phyloP scores from a whole-genome alignment of 2,888 invertebrate genomes.

The Dasypogon diadema region DNA sequence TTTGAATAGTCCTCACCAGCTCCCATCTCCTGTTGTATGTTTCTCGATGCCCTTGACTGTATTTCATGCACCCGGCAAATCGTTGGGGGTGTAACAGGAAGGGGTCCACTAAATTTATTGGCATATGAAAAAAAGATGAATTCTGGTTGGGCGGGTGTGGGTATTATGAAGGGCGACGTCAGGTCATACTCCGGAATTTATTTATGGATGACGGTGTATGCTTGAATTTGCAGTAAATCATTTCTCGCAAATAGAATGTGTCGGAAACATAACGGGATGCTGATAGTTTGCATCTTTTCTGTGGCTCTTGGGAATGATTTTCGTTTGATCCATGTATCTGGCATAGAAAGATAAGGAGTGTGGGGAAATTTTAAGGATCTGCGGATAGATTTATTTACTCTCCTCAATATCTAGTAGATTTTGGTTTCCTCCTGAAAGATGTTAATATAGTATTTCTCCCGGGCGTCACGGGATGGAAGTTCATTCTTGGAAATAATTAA shows the following conservation, averaged over 20 bases:
- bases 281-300: conserved; percentile 18
- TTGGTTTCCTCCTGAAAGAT: too few species aligned
- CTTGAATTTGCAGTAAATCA: conserved; percentile 56
- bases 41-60: not conserved
- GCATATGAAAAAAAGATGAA: conserved; percentile 31
- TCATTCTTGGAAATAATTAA: too few species aligned
- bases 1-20: not conserved
- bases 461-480: too few species aligned
- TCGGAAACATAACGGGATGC: conserved; percentile 50
- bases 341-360: not conserved
- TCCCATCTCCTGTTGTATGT: not conserved
- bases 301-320: conserved; percentile 5
- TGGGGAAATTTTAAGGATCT: not conserved
- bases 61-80: not conserved
- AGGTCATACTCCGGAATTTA: conserved; percentile 43
- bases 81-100: not conserved
- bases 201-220: conserved; percentile 53
- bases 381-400: not conserved
- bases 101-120: conserved; percentile 30
- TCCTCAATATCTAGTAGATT: not conserved
- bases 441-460: too few species aligned
- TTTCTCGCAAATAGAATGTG: conserved; percentile 49
- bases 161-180: conserved; percentile 30
- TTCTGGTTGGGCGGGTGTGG: not conserved
- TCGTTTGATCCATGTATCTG: conserved; percentile 25